These are phyloP conservation scores for Steinernema carpocapsae DNA, from an alignment of 2,888 invertebrate species.

Conservation along the genomic window DNA sequence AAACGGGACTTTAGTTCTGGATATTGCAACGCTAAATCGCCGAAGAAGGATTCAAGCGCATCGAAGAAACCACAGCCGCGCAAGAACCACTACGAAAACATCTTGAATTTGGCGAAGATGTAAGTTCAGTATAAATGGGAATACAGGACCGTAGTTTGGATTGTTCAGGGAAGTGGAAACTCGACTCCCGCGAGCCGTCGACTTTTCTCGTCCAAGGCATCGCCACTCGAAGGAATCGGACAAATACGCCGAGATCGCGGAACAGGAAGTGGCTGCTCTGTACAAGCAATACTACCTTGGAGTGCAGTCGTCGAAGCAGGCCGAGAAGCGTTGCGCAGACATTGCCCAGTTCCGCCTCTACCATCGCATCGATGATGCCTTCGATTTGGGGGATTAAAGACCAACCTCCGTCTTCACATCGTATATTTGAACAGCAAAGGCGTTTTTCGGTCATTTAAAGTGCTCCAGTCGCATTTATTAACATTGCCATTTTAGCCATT, in stretches of 20 bases:
- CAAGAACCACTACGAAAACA: slow-evolving; percentile 3
- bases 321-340: not conserved
- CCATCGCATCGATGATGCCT: not conserved
- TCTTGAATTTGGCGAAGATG: no score
- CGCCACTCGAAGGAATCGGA: no score
- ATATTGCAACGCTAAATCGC: no score
- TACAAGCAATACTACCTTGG: slow-evolving; percentile 3
- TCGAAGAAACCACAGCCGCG: not conserved
- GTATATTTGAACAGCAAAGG: not conserved
- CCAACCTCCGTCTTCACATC: not conserved
- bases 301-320: not conserved
- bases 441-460: not conserved
- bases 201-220: no score
- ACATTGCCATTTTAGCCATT: not conserved
- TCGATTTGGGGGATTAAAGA: not conserved
- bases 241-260: not conserved
- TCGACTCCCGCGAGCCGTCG: no score
- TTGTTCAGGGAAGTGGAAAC: no score
- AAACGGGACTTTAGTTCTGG: no score
- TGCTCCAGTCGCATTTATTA: not conserved
- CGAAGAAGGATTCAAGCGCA: no score
- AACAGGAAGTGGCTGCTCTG: not conserved
- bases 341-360: not conserved
- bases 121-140: no score
- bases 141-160: no score